A percentile compares a stretch with the other conserved stretches of the same genome.
Conservation (phyloP, 2,113 vertebrate genomes). For the Ptyas mucosa region DNA sequence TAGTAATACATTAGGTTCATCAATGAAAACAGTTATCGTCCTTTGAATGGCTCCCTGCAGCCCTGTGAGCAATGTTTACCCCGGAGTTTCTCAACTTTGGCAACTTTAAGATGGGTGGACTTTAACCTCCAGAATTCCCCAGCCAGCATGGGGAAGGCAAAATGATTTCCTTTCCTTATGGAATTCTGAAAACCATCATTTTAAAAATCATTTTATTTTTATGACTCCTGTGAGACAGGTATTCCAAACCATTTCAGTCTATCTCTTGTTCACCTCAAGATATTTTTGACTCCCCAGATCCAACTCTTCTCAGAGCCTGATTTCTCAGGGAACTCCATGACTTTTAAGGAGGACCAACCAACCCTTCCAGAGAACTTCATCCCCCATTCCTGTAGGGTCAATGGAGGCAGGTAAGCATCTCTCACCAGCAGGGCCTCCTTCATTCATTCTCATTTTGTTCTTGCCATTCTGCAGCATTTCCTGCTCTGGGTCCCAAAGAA, state of each 20-base stretch:
- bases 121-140: not conserved
- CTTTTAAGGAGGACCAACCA: constrained; percentile 68
- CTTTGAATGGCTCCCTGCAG: not conserved
- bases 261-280: not conserved
- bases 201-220: too few relatives aligned
- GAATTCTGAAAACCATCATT: not conserved
- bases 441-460: not conserved
- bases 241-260: too few relatives aligned
- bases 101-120: not conserved
- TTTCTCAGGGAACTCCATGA: constrained; percentile 75
- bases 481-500: not conserved
- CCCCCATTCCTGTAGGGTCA: constrained; percentile 82
- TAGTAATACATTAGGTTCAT: not conserved
- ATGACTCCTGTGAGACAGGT: not conserved
- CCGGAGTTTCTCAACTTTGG: not conserved
- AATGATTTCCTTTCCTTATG: not conserved
- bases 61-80: not conserved
- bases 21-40: not conserved
- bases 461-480: not conserved
- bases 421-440: not conserved
- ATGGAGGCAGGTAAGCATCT: constrained; percentile 79
- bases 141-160: not conserved
- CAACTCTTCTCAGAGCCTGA: constrained; percentile 81
- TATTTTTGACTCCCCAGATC: constrained; percentile 67
- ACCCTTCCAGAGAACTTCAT: constrained; percentile 62